A percentile compares a stretch with the other conserved stretches of the same genome.
These are phyloP conservation scores for Oxycera nigricornis DNA, from an alignment of 2,888 invertebrate species.

Conservation along the genomic window DNA sequence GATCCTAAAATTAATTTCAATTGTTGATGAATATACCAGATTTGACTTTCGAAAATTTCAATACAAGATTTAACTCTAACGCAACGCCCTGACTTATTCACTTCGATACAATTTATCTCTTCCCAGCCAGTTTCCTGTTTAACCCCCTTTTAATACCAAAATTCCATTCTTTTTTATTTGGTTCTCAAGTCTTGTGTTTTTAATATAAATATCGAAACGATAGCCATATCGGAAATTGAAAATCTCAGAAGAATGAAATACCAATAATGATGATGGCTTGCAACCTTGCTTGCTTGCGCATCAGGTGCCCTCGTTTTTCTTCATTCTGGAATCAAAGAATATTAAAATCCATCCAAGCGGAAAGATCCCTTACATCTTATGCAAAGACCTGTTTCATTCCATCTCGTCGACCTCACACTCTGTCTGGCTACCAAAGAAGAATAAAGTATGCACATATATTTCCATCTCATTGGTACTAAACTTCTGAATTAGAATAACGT, in stretches of 20 bases:
- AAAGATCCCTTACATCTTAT: not conserved
- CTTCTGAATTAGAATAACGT: not conserved
- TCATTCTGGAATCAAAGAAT: not conserved
- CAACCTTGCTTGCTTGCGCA: not conserved
- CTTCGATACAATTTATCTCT: too few species aligned
- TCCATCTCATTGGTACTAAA: not conserved
- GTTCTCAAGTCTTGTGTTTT: too few species aligned
- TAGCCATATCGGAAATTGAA: not conserved
- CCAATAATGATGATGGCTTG: not conserved
- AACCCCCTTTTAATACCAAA: too few species aligned
- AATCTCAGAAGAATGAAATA: not conserved
- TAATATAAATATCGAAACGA: not conserved
- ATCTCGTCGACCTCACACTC: not conserved
- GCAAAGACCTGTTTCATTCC: not conserved
- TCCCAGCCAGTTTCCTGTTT: too few species aligned
- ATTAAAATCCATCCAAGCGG: not conserved
- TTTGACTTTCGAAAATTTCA: too few species aligned
- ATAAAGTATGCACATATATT: slow-evolving; percentile 17
- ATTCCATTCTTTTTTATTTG: too few species aligned
- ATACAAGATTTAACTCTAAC: too few species aligned
- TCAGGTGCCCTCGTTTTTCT: not conserved
- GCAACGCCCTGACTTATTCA: too few species aligned
- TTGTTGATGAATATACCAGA: too few species aligned
- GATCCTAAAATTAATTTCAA: too few species aligned
- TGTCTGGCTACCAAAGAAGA: not conserved